Base-by-base conservation (phyloP, 2,797 vertebrate species). In the Eidolon dupreanum region DNA sequence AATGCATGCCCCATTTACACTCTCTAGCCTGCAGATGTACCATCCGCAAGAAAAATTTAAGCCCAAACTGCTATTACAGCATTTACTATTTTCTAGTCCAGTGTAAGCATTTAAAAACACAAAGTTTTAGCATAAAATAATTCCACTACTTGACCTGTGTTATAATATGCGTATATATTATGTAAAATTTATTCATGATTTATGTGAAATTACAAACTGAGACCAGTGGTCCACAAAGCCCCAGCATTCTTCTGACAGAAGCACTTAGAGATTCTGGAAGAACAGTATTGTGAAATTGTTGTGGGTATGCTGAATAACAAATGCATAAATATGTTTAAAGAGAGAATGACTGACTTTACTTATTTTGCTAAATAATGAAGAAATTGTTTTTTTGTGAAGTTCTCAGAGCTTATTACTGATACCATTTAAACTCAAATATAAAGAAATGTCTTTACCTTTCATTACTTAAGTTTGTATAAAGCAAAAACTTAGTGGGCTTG, bases 11-110 rank as follows among this genome's bases (percentile, higher is more conserved):
- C 36, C 19, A 36, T 46, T 90, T 93, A 73, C 55, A 93, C n/a
- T 83, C 93, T 53, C 65, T 31, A 86, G 17, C 55, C 28, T 91
- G 26, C 11, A 6, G 24, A 20, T 31, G 19, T 78, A 88, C 24
- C 59, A 41, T 89, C 24, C n/a, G 71, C 19, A 94, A 68, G 59
- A 90, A 82, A 91, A 88, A 88, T 51, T 84, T 59, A 93, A 93
- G 53, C 1, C 70, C 51, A 55, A 93, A 59, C 93, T 90, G 28
- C 26, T 78, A 3, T 92, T 90, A 88, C 6, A 83, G 46, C 6
- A 83, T 78, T 79, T 90, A 94, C 19, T 78, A 33, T 93, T 86
- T 94, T 96, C 20, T n/a, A 93, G 41, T 75, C 9, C 4, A n/a
- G 0, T 85, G 22, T 85, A 88, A 93, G 22, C n/a, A 90, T 79